These are phyloP conservation scores for Scylla paramamosain DNA, from an alignment of 1,140 invertebrate genomes.

Conservation along the genomic window DNA sequence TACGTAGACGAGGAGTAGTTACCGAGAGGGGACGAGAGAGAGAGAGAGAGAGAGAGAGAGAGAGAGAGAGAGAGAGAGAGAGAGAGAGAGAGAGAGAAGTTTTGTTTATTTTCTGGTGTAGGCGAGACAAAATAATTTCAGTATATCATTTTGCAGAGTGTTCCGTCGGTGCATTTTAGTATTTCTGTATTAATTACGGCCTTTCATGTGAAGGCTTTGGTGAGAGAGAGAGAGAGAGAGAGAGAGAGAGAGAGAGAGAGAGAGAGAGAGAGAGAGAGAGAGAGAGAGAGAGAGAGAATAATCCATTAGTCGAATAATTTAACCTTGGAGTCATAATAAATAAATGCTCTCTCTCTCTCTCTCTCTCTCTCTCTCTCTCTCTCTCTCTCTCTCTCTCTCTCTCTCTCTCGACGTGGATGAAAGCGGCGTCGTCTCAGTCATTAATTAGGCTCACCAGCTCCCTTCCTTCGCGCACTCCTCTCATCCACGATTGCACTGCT, in stretches of 20 bases:
- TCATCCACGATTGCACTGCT: neutral
- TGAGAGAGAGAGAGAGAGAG: slow-evolving; percentile 24
- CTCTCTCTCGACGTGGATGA: neutral
- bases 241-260: slow-evolving; percentile 47
- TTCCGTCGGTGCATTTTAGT: too few species aligned
- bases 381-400: slow-evolving; percentile 12
- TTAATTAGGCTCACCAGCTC: neutral
- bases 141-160: too few species aligned
- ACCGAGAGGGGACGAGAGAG: neutral
- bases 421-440: too few species aligned
- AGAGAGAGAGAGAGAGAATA: neutral
- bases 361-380: slow-evolving; percentile 12
- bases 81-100: slow-evolving; percentile 46
- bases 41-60: slow-evolving; percentile 45
- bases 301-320: neutral
- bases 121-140: too few species aligned
- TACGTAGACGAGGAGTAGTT: neutral
- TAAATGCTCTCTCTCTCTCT: neutral
- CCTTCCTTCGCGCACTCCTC: neutral
- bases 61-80: slow-evolving; percentile 51
- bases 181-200: too few species aligned
- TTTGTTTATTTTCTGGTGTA: too few species aligned
- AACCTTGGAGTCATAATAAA: neutral
- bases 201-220: neutral
- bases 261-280: slow-evolving; percentile 28